Evolutionary conservation across 2,888 invertebrate genomes (phyloP), one percentile per base, ranked within the genome.

Genomic region (Torymus auratus): DNA sequence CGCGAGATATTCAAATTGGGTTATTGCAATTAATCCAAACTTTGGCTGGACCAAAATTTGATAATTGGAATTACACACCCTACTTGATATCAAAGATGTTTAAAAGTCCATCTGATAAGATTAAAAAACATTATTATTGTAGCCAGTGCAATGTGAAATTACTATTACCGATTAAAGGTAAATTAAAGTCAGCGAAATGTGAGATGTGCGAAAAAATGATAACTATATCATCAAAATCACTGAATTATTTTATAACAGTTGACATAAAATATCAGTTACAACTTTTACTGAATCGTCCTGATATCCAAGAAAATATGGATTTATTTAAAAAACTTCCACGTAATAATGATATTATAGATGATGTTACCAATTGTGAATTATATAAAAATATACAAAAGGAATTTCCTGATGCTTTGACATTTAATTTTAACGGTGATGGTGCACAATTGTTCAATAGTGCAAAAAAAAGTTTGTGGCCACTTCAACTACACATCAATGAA

Each of bases 81-180:
- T 52, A 67, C 23, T 50, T 67, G 13, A 15, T 67, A 14, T 67
- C 50, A 10, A 50, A 17, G 17, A 52, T 67, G 15, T 67, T 67
- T 12, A 53, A 0, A 52, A 50, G 1, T 14, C 67, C 67, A 52
- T 52, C 50, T 11, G 17, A 56, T 69, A 69, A n/a, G 14, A 3
- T 23, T 14, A 56, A 70, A 58, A 70, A 70, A 56, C 56, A 70
- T 70, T 56, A 28, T 58, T 70, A 61, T 61, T 76, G 69, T 20
- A 28, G 13, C 14, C 20, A 52, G 14, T 76, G 17, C 50, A 70
- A 70, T 58, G 70, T 58, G 11, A 56, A 58, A 15, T 56, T 70
- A 23, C 28, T 41, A 28, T 28, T 70, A 12, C 28, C 58, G 13
- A 56, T 56, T 5, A 11, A 56, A 58, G 23, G n/a, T 15, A 58